Base-by-base conservation (phyloP, 2,888 invertebrate genomes). In the Creontiades dilutus region DNA sequence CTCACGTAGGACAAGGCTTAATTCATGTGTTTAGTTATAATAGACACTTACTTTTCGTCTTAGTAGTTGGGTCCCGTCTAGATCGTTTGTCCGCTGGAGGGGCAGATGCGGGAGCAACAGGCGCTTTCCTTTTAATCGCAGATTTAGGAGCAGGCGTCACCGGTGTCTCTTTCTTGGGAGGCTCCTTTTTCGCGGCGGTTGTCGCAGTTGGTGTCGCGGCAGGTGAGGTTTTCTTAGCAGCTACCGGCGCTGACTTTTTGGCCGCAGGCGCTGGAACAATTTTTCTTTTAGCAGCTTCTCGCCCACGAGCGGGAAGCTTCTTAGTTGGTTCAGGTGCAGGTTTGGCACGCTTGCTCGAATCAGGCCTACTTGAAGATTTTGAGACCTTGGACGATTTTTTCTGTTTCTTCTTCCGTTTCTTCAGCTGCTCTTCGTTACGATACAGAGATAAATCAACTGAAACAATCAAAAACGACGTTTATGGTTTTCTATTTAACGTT, bases 391-490 rank as follows among this genome's bases (percentile, higher is more conserved):
- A 93, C 28, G 94, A 93, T 76, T 94, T 94, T 89, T 94, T 0
- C 94, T 93, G 68, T 93, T 92, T 47, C 90, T 91, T 91, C 84
- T 91, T 90, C 52, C 91, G 90, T 81, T 95, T 95, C 93, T 96
- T 96, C 91, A 97, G 93, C 93, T 97, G 97, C 90, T 97, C 96
- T 93, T 97, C 97, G 93, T 97, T 96, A 93, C 95, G 96, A 94
- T 96, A 97, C 85, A 97, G 94, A 16, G 97, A 97, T 82, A 97
- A 94, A 93, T 97, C 97, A 94, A 97, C 97, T 97, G 94, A 86
- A 94, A 93, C 37, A 57, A 86, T 4, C 11, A 68, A 68, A 16
- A 57, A 52, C 52, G 3, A 52, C 3, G 52, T 16, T 52, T 52
- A 52, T 5, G 7, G 7, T 37, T 37, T 37, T 2, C 37, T 37